Evolutionary conservation across 2,113 vertebrate genomes (phyloP).

Genomic region (Thamnaconus septentrionalis): DNA sequence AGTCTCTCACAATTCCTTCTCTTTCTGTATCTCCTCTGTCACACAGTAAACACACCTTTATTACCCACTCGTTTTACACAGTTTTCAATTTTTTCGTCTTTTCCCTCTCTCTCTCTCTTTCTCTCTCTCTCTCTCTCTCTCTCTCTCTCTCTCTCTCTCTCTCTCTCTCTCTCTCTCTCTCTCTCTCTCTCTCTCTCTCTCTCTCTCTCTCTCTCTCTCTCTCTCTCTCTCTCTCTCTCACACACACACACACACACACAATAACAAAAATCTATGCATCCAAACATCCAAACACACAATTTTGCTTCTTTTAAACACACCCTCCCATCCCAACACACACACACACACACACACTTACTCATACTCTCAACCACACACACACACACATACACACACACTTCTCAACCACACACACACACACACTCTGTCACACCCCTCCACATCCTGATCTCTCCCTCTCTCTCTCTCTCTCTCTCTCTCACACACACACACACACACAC

Average conservation of each 20-base stretch:
- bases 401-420: conserved; percentile 56
- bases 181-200: not conserved
- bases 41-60: conserved; percentile 65
- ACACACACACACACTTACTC: conserved; percentile 26
- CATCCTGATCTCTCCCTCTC: conserved; percentile 51
- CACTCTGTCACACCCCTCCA: conserved; percentile 69
- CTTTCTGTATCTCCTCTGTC: conserved; percentile 33
- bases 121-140: too few species aligned
- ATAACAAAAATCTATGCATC: conserved; percentile 20
- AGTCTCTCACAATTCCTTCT: conserved; percentile 39
- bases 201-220: conserved; percentile 18
- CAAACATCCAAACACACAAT: conserved; percentile 10
- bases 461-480: not conserved
- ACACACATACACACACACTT: conserved; percentile 25
- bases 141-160: conserved; percentile 47
- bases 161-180: conserved; percentile 26
- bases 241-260: conserved; percentile 25
- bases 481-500: conserved; percentile 43
- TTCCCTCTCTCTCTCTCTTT: too few species aligned
- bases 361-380: conserved; percentile 29
- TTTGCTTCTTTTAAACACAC: conserved; percentile 65
- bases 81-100: conserved; percentile 34
- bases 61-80: conserved; percentile 18
- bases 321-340: conserved; percentile 5
- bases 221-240: conserved; percentile 21